These are phyloP conservation scores for Drosophila pachea DNA, from an alignment of 1,140 invertebrate species.

Conservation along the genomic window DNA sequence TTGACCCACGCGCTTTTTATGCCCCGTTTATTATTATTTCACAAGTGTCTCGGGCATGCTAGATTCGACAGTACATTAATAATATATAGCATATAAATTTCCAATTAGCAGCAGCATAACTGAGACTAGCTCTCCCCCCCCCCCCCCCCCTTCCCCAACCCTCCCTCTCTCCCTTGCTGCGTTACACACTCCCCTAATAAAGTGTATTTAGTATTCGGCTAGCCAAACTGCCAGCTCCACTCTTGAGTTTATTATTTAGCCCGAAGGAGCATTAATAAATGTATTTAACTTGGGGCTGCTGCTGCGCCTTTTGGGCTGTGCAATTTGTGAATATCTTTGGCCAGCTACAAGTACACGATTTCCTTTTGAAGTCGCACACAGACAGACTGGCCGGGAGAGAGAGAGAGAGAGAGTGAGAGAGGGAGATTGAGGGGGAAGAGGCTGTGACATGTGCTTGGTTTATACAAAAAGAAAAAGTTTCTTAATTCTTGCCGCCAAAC, in stretches of 20 bases:
- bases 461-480: constrained; percentile 1
- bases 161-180: not conserved
- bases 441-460: constrained; percentile 25
- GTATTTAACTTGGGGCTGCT: constrained; percentile 28
- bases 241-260: constrained; percentile 43
- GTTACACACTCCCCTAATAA: not conserved
- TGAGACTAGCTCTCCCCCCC: too few species aligned
- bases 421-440: not conserved
- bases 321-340: constrained; percentile 40
- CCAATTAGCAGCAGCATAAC: too few species aligned
- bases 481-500: constrained; percentile 28
- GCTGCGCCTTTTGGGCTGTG: constrained; percentile 44
- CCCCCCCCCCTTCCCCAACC: not conserved
- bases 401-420: constrained; percentile 5
- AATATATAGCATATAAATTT: not conserved
- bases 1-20: constrained; percentile 32
- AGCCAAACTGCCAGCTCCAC: constrained; percentile 1
- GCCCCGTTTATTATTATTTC: not conserved
- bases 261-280: constrained; percentile 29
- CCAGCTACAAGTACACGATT: constrained; percentile 32
- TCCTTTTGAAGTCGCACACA: constrained; percentile 47
- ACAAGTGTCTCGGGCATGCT: not conserved
- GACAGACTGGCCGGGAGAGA: not conserved
- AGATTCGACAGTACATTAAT: not conserved
- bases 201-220: not conserved